Conservation (phyloP, 2,888 invertebrate species). For the Caenorhabditis becei region DNA sequence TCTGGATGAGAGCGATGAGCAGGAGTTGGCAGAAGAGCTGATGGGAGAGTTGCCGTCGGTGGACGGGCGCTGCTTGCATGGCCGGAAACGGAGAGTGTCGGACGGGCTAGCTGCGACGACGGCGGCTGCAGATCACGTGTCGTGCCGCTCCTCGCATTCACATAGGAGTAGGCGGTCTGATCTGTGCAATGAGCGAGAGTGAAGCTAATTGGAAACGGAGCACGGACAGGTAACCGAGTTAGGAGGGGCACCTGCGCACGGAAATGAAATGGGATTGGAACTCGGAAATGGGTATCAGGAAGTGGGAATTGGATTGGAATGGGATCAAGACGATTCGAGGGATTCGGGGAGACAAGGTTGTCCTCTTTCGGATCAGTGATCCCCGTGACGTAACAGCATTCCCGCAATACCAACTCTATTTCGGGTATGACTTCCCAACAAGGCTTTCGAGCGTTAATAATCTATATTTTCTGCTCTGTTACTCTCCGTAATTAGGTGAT, state of each 20-base stretch:
- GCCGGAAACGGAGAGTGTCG: conserved; percentile 12
- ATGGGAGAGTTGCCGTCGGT: conserved; percentile 37
- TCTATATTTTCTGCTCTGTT: conserved; percentile 41
- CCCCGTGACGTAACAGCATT: background rate
- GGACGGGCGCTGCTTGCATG: conserved; percentile 47
- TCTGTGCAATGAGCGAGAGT: conserved; percentile 22
- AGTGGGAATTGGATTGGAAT: conserved; percentile 10
- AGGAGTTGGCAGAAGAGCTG: conserved; percentile 23
- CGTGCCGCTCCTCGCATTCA: conserved; percentile 52
- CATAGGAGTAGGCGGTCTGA: conserved; percentile 62
- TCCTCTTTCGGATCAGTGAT: background rate
- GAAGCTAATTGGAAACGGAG: conserved; percentile 35
- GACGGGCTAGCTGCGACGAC: conserved; percentile 42
- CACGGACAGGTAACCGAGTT: conserved; percentile 38
- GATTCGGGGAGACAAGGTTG: background rate
- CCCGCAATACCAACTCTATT: conserved; percentile 8
- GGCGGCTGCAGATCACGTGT: conserved; percentile 50
- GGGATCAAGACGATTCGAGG: background rate
- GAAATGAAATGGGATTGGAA: conserved; percentile 20
- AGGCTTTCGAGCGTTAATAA: conserved; percentile 27
- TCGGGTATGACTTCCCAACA: background rate
- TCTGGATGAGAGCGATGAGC: conserved; percentile 7
- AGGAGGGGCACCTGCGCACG: conserved; percentile 17
- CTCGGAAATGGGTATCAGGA: background rate
- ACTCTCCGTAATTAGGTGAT: conserved; percentile 39